These are phyloP conservation scores for Coreius guichenoti DNA, from an alignment of 2,797 vertebrate genomes.

Conservation along the genomic window DNA sequence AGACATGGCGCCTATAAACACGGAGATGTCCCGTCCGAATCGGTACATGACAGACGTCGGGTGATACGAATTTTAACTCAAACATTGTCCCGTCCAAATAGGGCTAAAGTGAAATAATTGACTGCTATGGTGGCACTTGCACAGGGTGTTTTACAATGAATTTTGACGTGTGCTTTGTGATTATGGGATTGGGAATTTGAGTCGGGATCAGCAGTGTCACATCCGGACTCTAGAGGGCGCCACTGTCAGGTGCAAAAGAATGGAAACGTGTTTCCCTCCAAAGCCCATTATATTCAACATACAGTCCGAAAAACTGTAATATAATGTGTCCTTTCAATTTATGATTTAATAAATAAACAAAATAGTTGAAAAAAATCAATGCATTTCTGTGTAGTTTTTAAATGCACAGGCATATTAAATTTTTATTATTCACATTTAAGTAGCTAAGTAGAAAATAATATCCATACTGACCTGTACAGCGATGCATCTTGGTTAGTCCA, in stretches of 20 bases:
- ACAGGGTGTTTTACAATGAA: conserved; percentile 71
- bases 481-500: neutral
- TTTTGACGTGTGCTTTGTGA: conserved; percentile 67
- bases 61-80: neutral
- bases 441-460: neutral
- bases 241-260: neutral
- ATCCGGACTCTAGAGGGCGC: conserved; percentile 3
- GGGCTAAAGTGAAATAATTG: neutral
- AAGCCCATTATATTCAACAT: neutral
- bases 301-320: neutral
- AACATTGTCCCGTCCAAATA: neutral
- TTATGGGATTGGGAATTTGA: neutral
- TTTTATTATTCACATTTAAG: neutral
- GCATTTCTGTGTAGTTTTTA: neutral
- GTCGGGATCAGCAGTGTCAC: neutral
- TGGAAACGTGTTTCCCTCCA: neutral
- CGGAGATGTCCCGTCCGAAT: no score
- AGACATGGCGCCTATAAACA: neutral
- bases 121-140: no score
- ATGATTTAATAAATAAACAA: neutral
- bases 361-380: neutral
- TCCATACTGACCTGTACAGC: conserved; percentile 5
- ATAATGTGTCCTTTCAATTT: neutral
- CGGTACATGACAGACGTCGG: no score
- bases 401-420: neutral